Conservation (phyloP, 2,888 invertebrate species). For the Tenthredo distinguenda region DNA sequence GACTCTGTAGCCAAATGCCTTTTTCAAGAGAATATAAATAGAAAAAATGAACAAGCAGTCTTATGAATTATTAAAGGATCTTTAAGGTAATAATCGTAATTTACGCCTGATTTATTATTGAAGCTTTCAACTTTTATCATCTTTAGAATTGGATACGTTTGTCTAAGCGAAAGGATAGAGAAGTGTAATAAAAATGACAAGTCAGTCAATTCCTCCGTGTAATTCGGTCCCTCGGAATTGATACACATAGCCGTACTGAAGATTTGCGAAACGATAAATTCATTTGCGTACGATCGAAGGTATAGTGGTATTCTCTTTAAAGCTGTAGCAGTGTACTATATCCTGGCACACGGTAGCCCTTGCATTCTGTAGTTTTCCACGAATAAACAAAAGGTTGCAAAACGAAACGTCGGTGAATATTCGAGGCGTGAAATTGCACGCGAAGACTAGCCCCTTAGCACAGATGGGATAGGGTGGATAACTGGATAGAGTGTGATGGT, state of each 20-base stretch:
- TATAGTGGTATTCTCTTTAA: slow-evolving; percentile 62
- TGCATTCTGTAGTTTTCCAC: not conserved
- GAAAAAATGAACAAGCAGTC: not conserved
- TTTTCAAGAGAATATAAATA: not conserved
- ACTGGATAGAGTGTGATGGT: not conserved
- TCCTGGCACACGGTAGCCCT: not conserved
- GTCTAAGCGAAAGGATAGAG: not conserved
- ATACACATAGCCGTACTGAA: not conserved
- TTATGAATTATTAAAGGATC: not conserved
- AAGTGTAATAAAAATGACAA: not conserved
- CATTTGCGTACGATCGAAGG: slow-evolving; percentile 63
- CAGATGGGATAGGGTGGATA: not conserved
- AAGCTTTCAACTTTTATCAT: not conserved
- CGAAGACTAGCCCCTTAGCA: not conserved
- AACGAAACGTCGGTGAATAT: slow-evolving; percentile 13
- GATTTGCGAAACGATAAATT: slow-evolving; percentile 58
- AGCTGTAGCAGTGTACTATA: not conserved
- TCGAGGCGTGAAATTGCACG: slow-evolving; percentile 5
- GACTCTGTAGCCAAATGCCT: slow-evolving; percentile 25
- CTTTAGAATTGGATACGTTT: not conserved
- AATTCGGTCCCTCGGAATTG: not conserved
- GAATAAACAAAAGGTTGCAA: not conserved
- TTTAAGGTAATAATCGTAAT: not conserved
- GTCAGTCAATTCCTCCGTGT: not conserved
- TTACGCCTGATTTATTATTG: not conserved